Evolutionary conservation across 1,140 invertebrate genomes (phyloP).

Genomic region (Mya arenaria): DNA sequence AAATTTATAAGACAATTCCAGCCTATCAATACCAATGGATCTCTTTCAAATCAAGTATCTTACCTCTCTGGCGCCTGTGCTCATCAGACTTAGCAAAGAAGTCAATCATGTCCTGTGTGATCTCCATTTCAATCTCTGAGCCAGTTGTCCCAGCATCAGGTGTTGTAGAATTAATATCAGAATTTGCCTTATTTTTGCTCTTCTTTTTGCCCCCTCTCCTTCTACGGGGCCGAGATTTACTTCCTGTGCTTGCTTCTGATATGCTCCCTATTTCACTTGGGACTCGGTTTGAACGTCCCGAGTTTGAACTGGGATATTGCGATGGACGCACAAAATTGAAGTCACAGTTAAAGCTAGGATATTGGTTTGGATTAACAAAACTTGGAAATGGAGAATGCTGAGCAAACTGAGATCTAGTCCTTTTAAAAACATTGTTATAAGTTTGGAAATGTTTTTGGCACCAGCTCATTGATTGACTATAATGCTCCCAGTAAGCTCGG

Average conservation of each 20-base stretch:
- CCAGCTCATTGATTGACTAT: slow-evolving; percentile 65
- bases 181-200: slow-evolving; percentile 32
- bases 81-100: slow-evolving; percentile 85
- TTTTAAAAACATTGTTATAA: slow-evolving; percentile 5
- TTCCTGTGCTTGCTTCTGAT: background rate
- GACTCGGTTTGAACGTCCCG: background rate
- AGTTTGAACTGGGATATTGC: background rate
- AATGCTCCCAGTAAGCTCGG: slow-evolving; percentile 72
- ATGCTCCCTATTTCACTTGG: background rate
- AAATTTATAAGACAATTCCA: background rate
- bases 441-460: slow-evolving; percentile 62
- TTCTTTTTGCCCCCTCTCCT: slow-evolving; percentile 24
- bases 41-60: too few relatives aligned
- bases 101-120: slow-evolving; percentile 86
- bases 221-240: background rate
- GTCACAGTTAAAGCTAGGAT: slow-evolving; percentile 3
- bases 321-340: background rate
- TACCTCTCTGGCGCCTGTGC: slow-evolving; percentile 83
- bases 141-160: slow-evolving; percentile 19
- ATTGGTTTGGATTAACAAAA: background rate
- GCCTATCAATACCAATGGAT: background rate
- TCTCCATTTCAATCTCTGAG: slow-evolving; percentile 83
- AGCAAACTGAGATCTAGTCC: background rate
- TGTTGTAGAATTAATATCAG: background rate
- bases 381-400: background rate